Percentiles rank a stretch among this genome's conserved stretches.
These are phyloP conservation scores for Galemys pyrenaicus DNA, from an alignment of 2,113 vertebrate genomes.

Conservation along the genomic window DNA sequence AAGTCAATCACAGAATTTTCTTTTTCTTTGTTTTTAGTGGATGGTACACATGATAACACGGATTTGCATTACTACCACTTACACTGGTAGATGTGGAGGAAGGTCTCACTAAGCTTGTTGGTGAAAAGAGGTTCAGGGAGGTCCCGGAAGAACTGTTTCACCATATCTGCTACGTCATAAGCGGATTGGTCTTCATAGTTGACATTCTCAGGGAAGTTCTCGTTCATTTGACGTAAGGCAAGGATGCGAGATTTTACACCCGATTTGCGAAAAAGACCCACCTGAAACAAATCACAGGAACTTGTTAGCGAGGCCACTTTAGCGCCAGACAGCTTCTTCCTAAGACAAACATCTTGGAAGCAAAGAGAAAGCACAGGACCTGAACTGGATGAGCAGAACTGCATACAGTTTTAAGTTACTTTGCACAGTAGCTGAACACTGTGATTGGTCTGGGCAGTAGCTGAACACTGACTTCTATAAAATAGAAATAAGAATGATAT, in stretches of 20 bases:
- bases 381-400: neutral
- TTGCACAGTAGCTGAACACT: neutral
- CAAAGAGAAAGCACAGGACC: neutral
- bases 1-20: neutral
- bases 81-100: constrained; percentile 99
- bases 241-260: constrained; percentile 98
- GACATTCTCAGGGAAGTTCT: constrained; percentile 93
- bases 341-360: neutral
- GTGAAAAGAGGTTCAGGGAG: constrained; percentile 97
- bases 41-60: neutral
- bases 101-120: constrained; percentile 97
- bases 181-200: constrained; percentile 97
- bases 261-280: constrained; percentile 97
- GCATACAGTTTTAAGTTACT: neutral
- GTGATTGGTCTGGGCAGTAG: neutral
- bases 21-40: neutral
- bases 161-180: constrained; percentile 98
- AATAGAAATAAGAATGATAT: neutral
- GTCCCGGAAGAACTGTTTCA: constrained; percentile 98
- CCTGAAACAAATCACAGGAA: constrained; percentile 83
- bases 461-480: neutral
- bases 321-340: neutral
- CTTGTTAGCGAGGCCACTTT: neutral
- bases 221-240: constrained; percentile 96
- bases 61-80: constrained; percentile 72